These are phyloP conservation scores for Autographa gamma DNA, from an alignment of 2,888 invertebrate species.

Conservation along the genomic window DNA sequence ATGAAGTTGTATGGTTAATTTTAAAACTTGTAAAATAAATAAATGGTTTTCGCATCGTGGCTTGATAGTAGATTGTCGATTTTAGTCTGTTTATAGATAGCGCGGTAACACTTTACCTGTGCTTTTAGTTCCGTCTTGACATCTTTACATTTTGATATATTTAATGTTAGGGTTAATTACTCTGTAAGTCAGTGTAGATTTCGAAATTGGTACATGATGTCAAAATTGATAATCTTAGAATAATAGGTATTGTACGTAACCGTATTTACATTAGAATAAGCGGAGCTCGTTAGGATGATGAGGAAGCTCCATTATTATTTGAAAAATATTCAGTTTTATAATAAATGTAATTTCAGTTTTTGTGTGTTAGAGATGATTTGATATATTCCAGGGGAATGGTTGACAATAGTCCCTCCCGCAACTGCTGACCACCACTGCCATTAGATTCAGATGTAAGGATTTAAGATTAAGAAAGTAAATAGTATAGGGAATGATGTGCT, in stretches of 20 bases:
- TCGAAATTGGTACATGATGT: slow-evolving; percentile 55
- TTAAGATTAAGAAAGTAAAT: slow-evolving; percentile 67
- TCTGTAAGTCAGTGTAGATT: slow-evolving; percentile 55
- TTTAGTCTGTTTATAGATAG: slow-evolving; percentile 46
- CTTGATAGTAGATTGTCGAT: slow-evolving; percentile 56
- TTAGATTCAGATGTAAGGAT: slow-evolving; percentile 75
- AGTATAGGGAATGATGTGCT: slow-evolving; percentile 67
- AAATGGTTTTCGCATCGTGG: slow-evolving; percentile 57
- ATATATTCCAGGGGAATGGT: slow-evolving; percentile 73
- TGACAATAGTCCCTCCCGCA: slow-evolving; percentile 79
- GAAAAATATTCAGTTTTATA: slow-evolving; percentile 54
- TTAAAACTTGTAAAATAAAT: slow-evolving; percentile 45
- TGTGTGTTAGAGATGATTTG: slow-evolving; percentile 69
- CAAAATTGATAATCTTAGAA: slow-evolving; percentile 59
- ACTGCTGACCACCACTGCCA: slow-evolving; percentile 86
- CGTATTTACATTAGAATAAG: slow-evolving; percentile 59
- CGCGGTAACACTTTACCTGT: slow-evolving; percentile 34
- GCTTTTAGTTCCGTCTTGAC: slow-evolving; percentile 47
- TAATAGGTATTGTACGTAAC: slow-evolving; percentile 56
- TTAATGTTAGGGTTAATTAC: slow-evolving; percentile 58
- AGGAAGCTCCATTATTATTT: slow-evolving; percentile 59
- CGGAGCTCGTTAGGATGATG: slow-evolving; percentile 54
- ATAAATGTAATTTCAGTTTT: slow-evolving; percentile 63
- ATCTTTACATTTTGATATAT: slow-evolving; percentile 53
- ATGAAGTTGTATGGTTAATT: slow-evolving; percentile 47